Evolutionary conservation across 1,140 invertebrate species (phyloP), one percentile per base, ranked within the genome.

Genomic region (Drosophila gunungcola): DNA sequence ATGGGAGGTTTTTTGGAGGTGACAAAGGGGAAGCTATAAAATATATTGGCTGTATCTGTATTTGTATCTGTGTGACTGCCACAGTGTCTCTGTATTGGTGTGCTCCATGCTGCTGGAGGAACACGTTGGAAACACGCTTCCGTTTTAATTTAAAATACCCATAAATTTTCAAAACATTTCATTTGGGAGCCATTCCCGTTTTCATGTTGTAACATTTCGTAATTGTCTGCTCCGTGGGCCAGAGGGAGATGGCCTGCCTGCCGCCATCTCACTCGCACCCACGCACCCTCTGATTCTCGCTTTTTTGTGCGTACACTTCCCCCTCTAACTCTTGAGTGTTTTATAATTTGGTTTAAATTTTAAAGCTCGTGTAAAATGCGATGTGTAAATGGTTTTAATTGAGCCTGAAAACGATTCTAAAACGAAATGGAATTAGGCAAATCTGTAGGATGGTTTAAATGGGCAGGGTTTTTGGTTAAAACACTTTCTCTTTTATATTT

Each of bases 81-180:
- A 21, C 61, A 34, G 25, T 63, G 36, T 54, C 38, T 45, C n/a
- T 64, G 51, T 21, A 43, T 48, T 34, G 16, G 27, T 46, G 49
- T 68, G 53, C 70, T 21, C 16, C 45, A 58, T 73, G 67, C 65
- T 58, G 74, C 62, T 29, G 36, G 21, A 64, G 64, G 46, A 65
- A 72, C 65, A 81, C 78, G 90, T 67, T 88, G 77, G 90, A 91
- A 91, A 90, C 90, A 88, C 90, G 86, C 88, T 91, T 91, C 90
- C 90, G 90, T 91, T 91, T 91, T 91, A 91, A 91, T 91, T 91
- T 91, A 90, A 91, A 91, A 91, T 91, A 90, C 84, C 88, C 90
- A 91, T 91, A 91, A 91, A 91, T 91, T 91, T 91, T 88, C 82
- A 78, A 76, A 76, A 81, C 75, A 83, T 91, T 88, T 91, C 90